phyloP scores from a whole-genome alignment of 2,113 vertebrate species.

The Lota lota region DNA sequence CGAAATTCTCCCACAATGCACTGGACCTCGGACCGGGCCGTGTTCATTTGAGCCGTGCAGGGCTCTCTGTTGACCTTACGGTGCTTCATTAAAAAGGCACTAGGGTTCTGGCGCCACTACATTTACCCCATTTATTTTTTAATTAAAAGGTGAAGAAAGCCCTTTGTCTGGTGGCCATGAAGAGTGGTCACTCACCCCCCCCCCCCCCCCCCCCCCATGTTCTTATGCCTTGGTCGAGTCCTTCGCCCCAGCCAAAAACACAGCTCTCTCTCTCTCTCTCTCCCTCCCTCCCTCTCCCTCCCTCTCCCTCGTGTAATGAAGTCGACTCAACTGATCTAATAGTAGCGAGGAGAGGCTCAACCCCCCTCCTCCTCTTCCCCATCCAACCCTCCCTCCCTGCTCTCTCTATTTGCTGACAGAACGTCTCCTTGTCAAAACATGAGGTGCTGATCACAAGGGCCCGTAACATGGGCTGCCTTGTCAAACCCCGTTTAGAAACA shows the following conservation, averaged over 20 bases:
- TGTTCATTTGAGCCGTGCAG: conserved; percentile 43
- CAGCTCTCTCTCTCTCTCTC: no score
- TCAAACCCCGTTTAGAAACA: conserved; percentile 57
- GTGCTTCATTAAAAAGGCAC: conserved; percentile 72
- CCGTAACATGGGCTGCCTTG: conserved; percentile 52
- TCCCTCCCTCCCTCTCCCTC: conserved; percentile 18
- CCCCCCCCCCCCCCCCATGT: conserved; percentile 26
- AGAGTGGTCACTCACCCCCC: conserved; percentile 49
- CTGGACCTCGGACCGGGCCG: conserved; percentile 8
- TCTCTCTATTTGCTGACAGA: conserved; percentile 45
- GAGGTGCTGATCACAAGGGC: conserved; percentile 39
- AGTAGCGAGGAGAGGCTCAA: no score
- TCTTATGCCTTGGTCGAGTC: neutral
- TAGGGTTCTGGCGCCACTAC: conserved; percentile 56
- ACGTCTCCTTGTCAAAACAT: conserved; percentile 38
- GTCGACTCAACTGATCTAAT: no score
- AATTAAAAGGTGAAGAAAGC: conserved; percentile 79
- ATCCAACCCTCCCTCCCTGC: neutral
- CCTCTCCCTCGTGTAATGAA: conserved; percentile 7
- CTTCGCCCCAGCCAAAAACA: no score
- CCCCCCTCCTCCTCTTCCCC: no score
- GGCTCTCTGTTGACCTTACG: conserved; percentile 68
- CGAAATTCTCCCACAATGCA: no score
- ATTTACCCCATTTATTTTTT: conserved; percentile 62
- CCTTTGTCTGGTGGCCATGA: conserved; percentile 62